These are phyloP conservation scores for Melieria picta DNA, from an alignment of 2,888 invertebrate species.

Conservation along the genomic window DNA sequence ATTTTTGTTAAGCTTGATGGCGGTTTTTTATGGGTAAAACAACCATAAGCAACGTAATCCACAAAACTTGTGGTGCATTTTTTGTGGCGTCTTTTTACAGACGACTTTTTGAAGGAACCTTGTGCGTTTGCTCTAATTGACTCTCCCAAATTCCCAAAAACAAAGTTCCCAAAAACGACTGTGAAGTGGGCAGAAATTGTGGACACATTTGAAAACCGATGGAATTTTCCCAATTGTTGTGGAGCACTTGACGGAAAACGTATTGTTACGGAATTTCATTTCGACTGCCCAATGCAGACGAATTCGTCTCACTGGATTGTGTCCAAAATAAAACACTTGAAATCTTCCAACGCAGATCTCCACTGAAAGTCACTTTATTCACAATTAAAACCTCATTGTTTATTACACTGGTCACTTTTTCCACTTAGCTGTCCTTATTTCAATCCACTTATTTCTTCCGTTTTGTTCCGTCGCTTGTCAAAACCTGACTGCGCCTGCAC, in stretches of 20 bases:
- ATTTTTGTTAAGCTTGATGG: neutral
- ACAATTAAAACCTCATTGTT: too few species aligned
- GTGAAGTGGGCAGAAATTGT: conserved; percentile 17
- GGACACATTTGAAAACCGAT: conserved; percentile 15
- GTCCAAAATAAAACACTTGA: too few species aligned
- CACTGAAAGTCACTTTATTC: too few species aligned
- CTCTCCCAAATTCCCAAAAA: conserved; percentile 7
- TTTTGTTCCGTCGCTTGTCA: too few species aligned
- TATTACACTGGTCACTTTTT: too few species aligned
- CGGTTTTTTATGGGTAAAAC: conserved; percentile 5
- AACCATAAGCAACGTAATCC: neutral
- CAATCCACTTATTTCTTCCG: too few species aligned
- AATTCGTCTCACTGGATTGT: too few species aligned
- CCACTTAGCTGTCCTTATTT: too few species aligned
- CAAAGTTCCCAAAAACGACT: conserved; percentile 2
- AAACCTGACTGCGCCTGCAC: too few species aligned
- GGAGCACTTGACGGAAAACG: conserved; percentile 34
- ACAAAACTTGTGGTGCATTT: neutral
- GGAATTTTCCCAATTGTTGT: conserved; percentile 29
- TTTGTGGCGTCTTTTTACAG: conserved; percentile 12
- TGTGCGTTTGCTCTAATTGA: neutral
- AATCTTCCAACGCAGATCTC: too few species aligned
- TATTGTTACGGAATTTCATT: neutral
- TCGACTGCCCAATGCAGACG: too few species aligned
- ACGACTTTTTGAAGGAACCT: too few species aligned